These are phyloP conservation scores for mouse (Mus musculus) DNA, from an alignment of 2,113 vertebrate species.

Conservation along the genomic window GRCm39 chr11:116524001-116524500, in stretches of 20 bases:
- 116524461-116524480: too few relatives aligned
- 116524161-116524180: not conserved
- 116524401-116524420: too few relatives aligned
- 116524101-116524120: not conserved
- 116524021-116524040: not conserved
- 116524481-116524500: too few relatives aligned
- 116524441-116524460: too few relatives aligned
- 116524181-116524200: not conserved
- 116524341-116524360: too few relatives aligned
- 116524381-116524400: too few relatives aligned
- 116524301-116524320: not conserved
- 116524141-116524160: not conserved
- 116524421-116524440: too few relatives aligned
- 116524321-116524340: not conserved
- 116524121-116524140: not conserved
- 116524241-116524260: not conserved
- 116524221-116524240: not conserved
- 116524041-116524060: not conserved
- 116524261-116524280: not conserved
- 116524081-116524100: not conserved
- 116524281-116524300: not conserved
- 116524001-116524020: not conserved
- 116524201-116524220: not conserved
- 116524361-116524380: too few relatives aligned
- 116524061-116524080: not conserved